Conservation (phyloP, 2,797 vertebrate genomes). For the Sebastes baramenuke region DNA sequence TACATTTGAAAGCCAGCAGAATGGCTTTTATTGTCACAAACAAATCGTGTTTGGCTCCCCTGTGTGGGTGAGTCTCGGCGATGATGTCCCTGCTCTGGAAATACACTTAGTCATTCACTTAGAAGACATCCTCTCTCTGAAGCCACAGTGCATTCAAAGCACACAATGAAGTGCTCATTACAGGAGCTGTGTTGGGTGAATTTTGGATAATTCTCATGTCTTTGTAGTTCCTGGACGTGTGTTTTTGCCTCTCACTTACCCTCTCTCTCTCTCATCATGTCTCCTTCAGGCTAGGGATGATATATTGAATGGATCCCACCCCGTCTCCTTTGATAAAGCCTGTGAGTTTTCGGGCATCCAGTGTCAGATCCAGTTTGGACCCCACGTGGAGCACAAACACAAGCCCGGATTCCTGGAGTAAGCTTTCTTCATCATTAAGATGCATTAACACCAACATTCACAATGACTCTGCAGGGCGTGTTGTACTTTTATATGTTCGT, state of each 20-base stretch:
- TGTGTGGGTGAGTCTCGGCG: constrained; percentile 25
- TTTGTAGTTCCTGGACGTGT: constrained; percentile 39
- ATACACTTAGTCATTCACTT: constrained; percentile 32
- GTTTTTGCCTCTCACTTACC: constrained; percentile 24
- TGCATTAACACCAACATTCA: constrained; percentile 17
- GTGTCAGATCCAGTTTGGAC: constrained; percentile 98
- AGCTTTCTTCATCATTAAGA: constrained; percentile 62
- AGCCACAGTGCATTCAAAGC: constrained; percentile 28
- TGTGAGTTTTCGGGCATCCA: constrained; percentile 98
- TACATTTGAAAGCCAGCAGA: constrained; percentile 37
- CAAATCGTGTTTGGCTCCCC: constrained; percentile 30
- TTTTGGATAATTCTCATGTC: constrained; percentile 29
- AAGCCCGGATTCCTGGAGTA: constrained; percentile 99
- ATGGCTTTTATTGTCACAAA: constrained; percentile 47
- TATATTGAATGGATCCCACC: constrained; percentile 98
- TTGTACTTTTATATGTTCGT: constrained; percentile 9
- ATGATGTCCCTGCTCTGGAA: constrained; percentile 15
- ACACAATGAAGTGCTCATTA: constrained; percentile 35
- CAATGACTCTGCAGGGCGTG: background rate
- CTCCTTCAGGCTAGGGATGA: constrained; percentile 93
- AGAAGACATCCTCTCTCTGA: constrained; percentile 20
- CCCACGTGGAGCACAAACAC: constrained; percentile 97
- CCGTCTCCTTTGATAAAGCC: constrained; percentile 98
- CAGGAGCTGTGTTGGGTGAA: constrained; percentile 19
- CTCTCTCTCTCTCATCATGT: constrained; percentile 21